These are phyloP conservation scores for Aquatica leii DNA, from an alignment of 2,888 invertebrate species.

Conservation along the genomic window DNA sequence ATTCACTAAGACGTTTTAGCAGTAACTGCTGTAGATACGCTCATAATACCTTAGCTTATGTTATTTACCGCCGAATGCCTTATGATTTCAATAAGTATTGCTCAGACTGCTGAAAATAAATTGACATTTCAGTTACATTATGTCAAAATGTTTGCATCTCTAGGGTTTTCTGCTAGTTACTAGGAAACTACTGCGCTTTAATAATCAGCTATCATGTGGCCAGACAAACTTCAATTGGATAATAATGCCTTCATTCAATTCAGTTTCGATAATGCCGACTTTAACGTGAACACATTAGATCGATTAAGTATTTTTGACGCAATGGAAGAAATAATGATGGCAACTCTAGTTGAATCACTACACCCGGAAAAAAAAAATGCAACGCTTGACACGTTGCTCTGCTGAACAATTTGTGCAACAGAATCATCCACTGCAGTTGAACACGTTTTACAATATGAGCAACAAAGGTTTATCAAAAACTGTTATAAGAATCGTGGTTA, in stretches of 20 bases:
- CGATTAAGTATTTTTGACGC: conserved; percentile 37
- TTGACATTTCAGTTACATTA: no score
- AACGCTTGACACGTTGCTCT: not conserved
- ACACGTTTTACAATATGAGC: not conserved
- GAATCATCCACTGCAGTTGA: not conserved
- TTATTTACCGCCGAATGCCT: no score
- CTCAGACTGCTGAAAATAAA: no score
- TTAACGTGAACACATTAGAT: conserved; percentile 38
- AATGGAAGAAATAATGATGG: conserved; percentile 37
- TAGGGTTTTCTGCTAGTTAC: conserved; percentile 8
- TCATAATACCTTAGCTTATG: no score
- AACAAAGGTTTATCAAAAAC: not conserved
- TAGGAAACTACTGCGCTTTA: not conserved
- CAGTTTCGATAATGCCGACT: conserved; percentile 39
- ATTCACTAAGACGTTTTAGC: no score
- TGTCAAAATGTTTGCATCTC: conserved; percentile 1
- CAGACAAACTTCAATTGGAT: conserved; percentile 4
- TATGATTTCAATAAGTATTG: no score
- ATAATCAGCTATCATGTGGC: conserved; percentile 6
- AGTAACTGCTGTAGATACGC: no score
- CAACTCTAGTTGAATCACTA: no score
- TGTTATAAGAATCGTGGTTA: conserved; percentile 22
- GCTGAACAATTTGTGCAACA: conserved; percentile 1
- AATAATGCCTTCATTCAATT: conserved; percentile 14
- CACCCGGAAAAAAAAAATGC: not conserved